Base-by-base conservation (phyloP, 2,888 invertebrate genomes). In the Eumerus sabulonum region DNA sequence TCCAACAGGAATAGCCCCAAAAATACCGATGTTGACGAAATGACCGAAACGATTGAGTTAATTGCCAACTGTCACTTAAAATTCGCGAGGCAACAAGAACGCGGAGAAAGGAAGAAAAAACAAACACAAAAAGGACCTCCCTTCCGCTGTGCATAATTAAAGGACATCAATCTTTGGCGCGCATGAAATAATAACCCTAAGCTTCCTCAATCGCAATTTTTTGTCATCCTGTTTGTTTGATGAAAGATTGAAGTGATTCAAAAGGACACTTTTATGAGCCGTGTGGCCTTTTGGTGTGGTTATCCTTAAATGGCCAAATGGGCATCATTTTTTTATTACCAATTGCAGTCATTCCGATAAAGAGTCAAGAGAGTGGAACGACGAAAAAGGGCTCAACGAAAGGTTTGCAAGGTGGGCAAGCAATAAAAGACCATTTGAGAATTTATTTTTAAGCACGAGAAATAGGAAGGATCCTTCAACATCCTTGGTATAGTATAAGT, bases 311-410 rank as follows among this genome's bases (percentile, higher is more conserved):
- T 17, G 38, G 18, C 70, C 60, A 66, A 66, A 77, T 67, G 72
- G 66, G 17, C 13, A 53, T 60, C 40, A 56, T 50, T 66, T 77
- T 68, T 66, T 67, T 67, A 13, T 68, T 56, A 42, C n/a, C 27
- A 44, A 53, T 57, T 57, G 38, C 57, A 71, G 48, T 59, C 76
- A 64, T 59, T 36, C 60, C 57, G 56, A 67, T 77, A 72, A 77
- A 51, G 38, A 74, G 56, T 60, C 77, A 68, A 74, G 63, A 63
- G 63, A 44, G 53, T 50, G 45, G 51, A 73, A 60, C 16, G 7
- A 3, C 40, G 3, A 50, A 62, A 44, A 19, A 35, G 9, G 17
- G 16, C 3, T 48, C 3, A n/a, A 17, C 36, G 5, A 38, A 51
- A 53, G 53, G 17, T 53, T 35, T 11, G n/a, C 16, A 16, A 19